A percentile compares a stretch with the other conserved stretches of the same genome.
These are phyloP conservation scores for Cheilosia pagana DNA, from an alignment of 2,888 invertebrate species.

Conservation along the genomic window DNA sequence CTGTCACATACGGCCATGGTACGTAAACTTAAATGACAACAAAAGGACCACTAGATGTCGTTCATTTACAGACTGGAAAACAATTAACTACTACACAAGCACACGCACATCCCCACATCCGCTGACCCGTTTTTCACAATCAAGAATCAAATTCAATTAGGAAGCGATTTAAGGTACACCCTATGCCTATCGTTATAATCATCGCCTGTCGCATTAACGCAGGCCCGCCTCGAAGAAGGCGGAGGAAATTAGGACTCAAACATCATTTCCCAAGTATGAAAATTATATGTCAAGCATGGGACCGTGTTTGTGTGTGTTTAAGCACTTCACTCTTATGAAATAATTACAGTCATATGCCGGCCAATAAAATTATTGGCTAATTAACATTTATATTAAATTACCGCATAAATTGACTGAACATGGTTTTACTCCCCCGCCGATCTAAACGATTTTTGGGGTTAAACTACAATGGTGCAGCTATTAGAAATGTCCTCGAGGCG, in stretches of 20 bases:
- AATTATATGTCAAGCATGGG: neutral
- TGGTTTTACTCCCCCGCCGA: slow-evolving; percentile 8
- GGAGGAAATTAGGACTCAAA: slow-evolving; percentile 13
- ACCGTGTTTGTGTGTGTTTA: slow-evolving; percentile 5
- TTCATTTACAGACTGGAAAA: slow-evolving; percentile 40
- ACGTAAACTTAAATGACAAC: slow-evolving; percentile 34
- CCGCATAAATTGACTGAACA: slow-evolving; percentile 44
- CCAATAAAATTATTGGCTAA: slow-evolving; percentile 62
- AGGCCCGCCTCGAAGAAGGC: slow-evolving; percentile 8
- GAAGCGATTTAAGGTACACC: slow-evolving; percentile 37
- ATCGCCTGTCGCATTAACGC: slow-evolving; percentile 15
- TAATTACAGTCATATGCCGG: slow-evolving; percentile 48
- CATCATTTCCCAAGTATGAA: slow-evolving; percentile 1
- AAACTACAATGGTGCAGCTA: slow-evolving; percentile 30
- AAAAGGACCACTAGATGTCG: slow-evolving; percentile 38
- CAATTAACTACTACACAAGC: slow-evolving; percentile 26
- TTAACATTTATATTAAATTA: slow-evolving; percentile 67
- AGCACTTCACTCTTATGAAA: slow-evolving; percentile 15
- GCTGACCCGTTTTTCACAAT: slow-evolving; percentile 20
- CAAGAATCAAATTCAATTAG: slow-evolving; percentile 39
- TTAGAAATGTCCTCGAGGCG: slow-evolving; percentile 17
- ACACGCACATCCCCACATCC: neutral
- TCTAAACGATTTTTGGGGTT: slow-evolving; percentile 26
- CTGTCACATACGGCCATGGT: slow-evolving; percentile 38
- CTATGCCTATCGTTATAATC: neutral